A percentile compares a stretch with the other conserved stretches of the same genome.
Evolutionary conservation across 2,113 vertebrate species (phyloP).

Genomic region (Petrocephalus zakoni): DNA sequence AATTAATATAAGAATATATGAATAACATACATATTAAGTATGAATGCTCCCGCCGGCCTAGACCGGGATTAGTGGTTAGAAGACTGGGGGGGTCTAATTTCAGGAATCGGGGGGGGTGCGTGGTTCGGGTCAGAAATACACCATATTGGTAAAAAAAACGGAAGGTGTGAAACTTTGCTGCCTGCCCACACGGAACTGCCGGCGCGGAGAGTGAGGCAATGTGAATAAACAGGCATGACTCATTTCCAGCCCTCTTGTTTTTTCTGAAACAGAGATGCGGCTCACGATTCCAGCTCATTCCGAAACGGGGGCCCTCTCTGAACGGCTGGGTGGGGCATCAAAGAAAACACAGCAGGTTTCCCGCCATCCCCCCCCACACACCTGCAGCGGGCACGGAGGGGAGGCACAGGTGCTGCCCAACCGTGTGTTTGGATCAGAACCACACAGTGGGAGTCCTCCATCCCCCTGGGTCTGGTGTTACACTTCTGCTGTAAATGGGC

Average conservation of each 20-base stretch:
- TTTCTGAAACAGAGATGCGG: conserved; percentile 48
- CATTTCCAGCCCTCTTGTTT: conserved; percentile 25
- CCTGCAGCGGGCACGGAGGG: background rate
- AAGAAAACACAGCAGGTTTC: conserved; percentile 43
- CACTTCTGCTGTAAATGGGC: background rate
- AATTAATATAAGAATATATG: background rate
- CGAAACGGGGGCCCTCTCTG: conserved; percentile 45
- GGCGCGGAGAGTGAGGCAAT: background rate
- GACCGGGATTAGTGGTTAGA: too few species aligned
- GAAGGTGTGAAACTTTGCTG: background rate
- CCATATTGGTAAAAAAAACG: background rate
- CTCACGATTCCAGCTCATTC: conserved; percentile 43
- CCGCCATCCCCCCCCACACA: background rate
- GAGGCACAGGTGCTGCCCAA: background rate
- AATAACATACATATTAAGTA: background rate
- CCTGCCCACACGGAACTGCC: background rate
- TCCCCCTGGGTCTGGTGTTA: background rate
- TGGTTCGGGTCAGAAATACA: background rate
- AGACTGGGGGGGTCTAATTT: background rate
- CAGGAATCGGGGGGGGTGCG: background rate
- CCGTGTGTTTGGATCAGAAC: background rate
- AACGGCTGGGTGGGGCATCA: conserved; percentile 35
- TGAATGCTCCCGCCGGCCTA: background rate
- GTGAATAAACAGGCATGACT: conserved; percentile 6
- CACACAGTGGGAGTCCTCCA: background rate